Conservation (phyloP, 2,113 vertebrate genomes). For the Leucopsar rothschildi region DNA sequence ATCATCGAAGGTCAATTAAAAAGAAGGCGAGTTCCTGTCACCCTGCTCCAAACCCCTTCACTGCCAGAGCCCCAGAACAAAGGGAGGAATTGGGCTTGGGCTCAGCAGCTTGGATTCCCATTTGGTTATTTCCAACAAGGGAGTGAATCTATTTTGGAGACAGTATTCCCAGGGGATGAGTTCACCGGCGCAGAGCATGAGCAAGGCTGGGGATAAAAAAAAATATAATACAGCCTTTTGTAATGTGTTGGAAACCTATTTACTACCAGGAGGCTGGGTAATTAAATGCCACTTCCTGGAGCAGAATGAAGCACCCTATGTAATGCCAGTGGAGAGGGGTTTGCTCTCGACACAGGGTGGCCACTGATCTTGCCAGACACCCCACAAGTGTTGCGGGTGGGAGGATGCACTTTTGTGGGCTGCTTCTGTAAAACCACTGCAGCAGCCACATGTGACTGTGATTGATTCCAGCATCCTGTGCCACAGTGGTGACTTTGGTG, state of each 20-base stretch:
- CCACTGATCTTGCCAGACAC: background rate
- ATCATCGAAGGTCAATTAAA: constrained; percentile 59
- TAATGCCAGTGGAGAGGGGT: background rate
- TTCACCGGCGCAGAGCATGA: background rate
- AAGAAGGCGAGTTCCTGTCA: constrained; percentile 50
- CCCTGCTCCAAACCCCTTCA: constrained; percentile 16
- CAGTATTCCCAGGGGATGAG: constrained; percentile 17
- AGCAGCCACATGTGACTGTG: background rate
- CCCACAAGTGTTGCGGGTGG: accelerated
- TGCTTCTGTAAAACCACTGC: background rate
- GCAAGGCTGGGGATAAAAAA: background rate
- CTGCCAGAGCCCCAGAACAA: constrained; percentile 60
- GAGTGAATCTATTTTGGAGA: constrained; percentile 51
- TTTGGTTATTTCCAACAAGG: constrained; percentile 49
- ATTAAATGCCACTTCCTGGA: constrained; percentile 46
- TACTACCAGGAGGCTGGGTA: constrained; percentile 4
- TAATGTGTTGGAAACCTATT: constrained; percentile 17
- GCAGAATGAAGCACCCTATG: background rate
- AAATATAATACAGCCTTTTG: background rate
- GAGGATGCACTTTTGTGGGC: background rate
- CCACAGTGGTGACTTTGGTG: background rate
- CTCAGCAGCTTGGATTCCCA: constrained; percentile 60
- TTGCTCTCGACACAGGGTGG: accelerated
- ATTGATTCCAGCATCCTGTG: accelerated
- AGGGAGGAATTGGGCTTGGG: constrained; percentile 65